Evolutionary conservation across 2,797 vertebrate species (phyloP), one percentile per base, ranked within the genome.

Genomic region (Eulemur albifrons): DNA sequence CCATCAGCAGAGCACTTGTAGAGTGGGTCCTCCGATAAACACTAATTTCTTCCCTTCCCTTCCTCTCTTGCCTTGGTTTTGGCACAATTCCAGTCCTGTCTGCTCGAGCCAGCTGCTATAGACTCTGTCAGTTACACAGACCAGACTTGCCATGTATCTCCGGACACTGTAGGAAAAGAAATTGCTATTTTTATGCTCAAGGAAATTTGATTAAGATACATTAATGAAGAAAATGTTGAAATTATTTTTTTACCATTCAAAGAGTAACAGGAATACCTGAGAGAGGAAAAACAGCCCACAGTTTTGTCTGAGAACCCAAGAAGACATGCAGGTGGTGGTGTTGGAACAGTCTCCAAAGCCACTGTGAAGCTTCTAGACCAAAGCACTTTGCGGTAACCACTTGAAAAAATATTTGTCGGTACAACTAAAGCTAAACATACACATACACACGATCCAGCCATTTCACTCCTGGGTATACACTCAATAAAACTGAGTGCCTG

Each of bases 341-440:
- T 59, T 82, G 69, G 86, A 82, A 92, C n/a, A 61, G 13, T 91
- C 52, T 77, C 70, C 50, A 80, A 86, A 94, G 48, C 23, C 32
- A 63, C 87, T 50, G 32, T 54, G 75, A 93, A 80, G 59, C 38
- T 86, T 89, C 38, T 77, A 86, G 54, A 52, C 90, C 54, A 93
- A 57, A 85, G 69, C 20, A 91, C 43, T 94, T 93, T 91, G 61
- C 61, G 92, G 21, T 93, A 72, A 80, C 52, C 84, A 40, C 77
- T 85, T 96, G 73, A 83, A 72, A 96, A 93, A 75, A 50, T 95
- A 70, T 81, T 93, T 95, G 20, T 63, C 40, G 18, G 35, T 48
- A 70, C 69, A 92, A 21, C 59, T 80, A 59, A 77, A 57, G 38
- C 69, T 87, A 72, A 82, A 59, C 54, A 69, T 61, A 43, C 35